Conservation (phyloP, 2,113 vertebrate species). For the Danionella cerebrum region DNA sequence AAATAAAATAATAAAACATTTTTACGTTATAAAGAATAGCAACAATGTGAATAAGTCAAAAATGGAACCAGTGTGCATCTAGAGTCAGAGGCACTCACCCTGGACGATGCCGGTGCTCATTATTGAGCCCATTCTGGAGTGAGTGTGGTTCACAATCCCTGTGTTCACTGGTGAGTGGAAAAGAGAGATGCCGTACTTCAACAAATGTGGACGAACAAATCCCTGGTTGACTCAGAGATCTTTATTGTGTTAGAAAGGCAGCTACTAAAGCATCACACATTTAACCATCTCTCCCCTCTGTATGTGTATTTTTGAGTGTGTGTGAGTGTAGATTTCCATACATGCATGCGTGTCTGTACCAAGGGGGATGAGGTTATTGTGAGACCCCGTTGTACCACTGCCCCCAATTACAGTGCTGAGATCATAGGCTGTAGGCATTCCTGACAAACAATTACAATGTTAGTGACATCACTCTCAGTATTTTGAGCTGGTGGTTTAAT, state of each 20-base stretch:
- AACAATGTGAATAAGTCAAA: background rate
- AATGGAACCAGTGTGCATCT: too few relatives aligned
- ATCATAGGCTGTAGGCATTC: conserved; percentile 89
- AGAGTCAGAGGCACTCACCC: conserved; percentile 59
- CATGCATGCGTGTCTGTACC: conserved; percentile 59
- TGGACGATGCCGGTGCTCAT: conserved; percentile 95
- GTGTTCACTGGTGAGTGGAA: conserved; percentile 81
- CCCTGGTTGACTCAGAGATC: background rate
- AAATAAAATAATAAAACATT: too few relatives aligned
- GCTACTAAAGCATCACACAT: too few relatives aligned
- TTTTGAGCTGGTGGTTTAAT: too few relatives aligned
- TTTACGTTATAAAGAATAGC: too few relatives aligned
- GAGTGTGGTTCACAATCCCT: conserved; percentile 92
- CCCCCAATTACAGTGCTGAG: conserved; percentile 88
- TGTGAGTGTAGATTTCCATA: conserved; percentile 22
- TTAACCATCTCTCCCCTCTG: too few relatives aligned
- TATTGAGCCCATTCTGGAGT: conserved; percentile 94
- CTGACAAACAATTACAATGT: conserved; percentile 51
- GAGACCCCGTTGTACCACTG: conserved; percentile 73
- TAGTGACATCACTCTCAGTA: background rate
- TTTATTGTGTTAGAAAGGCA: background rate
- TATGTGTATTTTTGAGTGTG: background rate
- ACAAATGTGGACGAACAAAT: background rate
- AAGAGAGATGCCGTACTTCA: too few relatives aligned
- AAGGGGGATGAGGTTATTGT: conserved; percentile 92